Percentiles rank a stretch among this genome's conserved stretches.
Conservation (phyloP, 2,113 vertebrate species). For the Bubo blakistoni region DNA sequence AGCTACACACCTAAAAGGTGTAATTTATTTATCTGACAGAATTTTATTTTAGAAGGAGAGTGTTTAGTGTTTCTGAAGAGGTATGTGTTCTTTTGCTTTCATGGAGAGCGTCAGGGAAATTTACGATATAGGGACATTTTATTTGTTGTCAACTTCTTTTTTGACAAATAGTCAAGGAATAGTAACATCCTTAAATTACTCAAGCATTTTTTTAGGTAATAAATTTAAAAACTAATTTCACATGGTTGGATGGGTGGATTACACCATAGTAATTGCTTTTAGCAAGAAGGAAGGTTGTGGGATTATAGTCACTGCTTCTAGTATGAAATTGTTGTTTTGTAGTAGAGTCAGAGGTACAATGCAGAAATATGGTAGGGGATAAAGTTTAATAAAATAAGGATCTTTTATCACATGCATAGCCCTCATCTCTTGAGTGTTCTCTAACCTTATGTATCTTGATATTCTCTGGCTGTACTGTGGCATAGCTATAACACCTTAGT, state of each 20-base stretch:
- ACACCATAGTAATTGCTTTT: neutral
- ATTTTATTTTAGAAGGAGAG: neutral
- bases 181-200: neutral
- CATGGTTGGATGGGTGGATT: neutral
- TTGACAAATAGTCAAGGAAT: neutral
- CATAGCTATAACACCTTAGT: rapidly evolving
- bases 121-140: neutral
- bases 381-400: neutral
- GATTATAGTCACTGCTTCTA: neutral
- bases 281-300: neutral
- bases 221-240: neutral
- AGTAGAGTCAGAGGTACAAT: neutral
- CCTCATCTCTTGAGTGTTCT: neutral
- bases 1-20: neutral
- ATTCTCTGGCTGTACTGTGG: neutral
- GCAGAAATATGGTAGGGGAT: neutral
- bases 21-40: neutral
- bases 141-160: neutral
- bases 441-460: neutral
- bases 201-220: neutral
- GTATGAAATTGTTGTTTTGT: neutral
- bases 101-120: neutral
- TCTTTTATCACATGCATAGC: neutral
- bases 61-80: neutral
- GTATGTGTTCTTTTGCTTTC: neutral